A percentile compares a stretch with the other conserved stretches of the same genome.
phyloP scores from a whole-genome alignment of 2,113 vertebrate species.

The Limanda limanda region DNA sequence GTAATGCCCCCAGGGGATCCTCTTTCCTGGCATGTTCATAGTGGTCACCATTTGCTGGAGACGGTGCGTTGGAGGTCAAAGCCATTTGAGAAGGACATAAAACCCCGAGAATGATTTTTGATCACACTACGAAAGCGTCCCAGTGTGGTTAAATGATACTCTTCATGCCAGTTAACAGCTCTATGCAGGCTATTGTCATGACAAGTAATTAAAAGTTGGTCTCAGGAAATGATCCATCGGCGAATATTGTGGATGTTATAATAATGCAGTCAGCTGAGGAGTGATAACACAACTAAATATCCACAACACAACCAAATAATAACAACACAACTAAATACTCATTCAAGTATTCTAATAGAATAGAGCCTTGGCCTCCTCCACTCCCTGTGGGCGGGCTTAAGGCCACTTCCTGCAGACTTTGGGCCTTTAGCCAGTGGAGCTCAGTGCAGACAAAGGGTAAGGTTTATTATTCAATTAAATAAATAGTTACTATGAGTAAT shows the following conservation, averaged over 20 bases:
- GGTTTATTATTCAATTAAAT: too few species aligned
- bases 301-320: too few species aligned
- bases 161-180: conserved; percentile 48
- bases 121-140: conserved; percentile 68
- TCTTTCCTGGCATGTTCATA: conserved; percentile 76
- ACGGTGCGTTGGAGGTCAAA: conserved; percentile 77
- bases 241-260: conserved; percentile 16
- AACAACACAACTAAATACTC: too few species aligned
- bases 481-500: too few species aligned
- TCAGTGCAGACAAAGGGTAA: too few species aligned
- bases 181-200: conserved; percentile 47
- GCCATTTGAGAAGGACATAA: conserved; percentile 80
- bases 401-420: too few species aligned
- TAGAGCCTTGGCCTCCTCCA: too few species aligned
- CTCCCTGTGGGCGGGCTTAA: too few species aligned
- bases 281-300: neutral
- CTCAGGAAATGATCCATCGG: neutral
- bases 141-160: conserved; percentile 59
- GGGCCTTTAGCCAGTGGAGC: too few species aligned
- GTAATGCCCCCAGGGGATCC: conserved; percentile 54
- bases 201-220: conserved; percentile 38
- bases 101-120: conserved; percentile 73
- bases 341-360: too few species aligned
- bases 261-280: neutral
- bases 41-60: conserved; percentile 77